Percentiles rank a stretch among this genome's conserved stretches.
phyloP scores from a whole-genome alignment of 2,113 vertebrate genomes.

The Oryzias woworae region DNA sequence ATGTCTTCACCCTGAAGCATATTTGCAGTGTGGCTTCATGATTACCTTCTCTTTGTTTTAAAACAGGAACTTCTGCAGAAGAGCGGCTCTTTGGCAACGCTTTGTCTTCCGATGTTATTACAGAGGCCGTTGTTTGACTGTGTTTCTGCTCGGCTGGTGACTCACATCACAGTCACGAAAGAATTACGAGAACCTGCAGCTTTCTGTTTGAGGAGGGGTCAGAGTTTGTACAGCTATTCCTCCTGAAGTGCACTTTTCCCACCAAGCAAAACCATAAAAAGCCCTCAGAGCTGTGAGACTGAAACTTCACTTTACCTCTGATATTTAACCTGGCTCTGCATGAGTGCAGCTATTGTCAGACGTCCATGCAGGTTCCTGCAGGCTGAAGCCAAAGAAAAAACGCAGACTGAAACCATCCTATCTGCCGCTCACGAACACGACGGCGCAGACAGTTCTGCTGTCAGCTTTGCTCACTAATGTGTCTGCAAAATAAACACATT shows the following conservation, averaged over 20 bases:
- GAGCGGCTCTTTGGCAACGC: slow-evolving; percentile 11
- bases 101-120: slow-evolving; percentile 15
- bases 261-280: not conserved
- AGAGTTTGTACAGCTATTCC: not conserved
- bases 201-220: not conserved
- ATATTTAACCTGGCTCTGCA: too few species aligned
- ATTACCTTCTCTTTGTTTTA: not conserved
- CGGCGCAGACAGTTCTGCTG: too few species aligned
- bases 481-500: too few species aligned
- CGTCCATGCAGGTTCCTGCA: too few species aligned
- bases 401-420: too few species aligned
- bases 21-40: slow-evolving; percentile 21
- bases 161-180: slow-evolving; percentile 6
- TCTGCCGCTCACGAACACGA: too few species aligned
- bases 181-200: slow-evolving; percentile 15
- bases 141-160: slow-evolving; percentile 1
- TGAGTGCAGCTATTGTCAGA: too few species aligned
- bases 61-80: not conserved
- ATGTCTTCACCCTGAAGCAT: not conserved
- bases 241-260: not conserved
- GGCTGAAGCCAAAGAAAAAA: too few species aligned
- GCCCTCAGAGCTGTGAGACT: too few species aligned
- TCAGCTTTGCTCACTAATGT: too few species aligned
- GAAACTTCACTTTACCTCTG: too few species aligned
- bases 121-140: slow-evolving; percentile 8